phyloP scores from a whole-genome alignment of 1,140 invertebrate genomes.

The Drosophila truncata region DNA sequence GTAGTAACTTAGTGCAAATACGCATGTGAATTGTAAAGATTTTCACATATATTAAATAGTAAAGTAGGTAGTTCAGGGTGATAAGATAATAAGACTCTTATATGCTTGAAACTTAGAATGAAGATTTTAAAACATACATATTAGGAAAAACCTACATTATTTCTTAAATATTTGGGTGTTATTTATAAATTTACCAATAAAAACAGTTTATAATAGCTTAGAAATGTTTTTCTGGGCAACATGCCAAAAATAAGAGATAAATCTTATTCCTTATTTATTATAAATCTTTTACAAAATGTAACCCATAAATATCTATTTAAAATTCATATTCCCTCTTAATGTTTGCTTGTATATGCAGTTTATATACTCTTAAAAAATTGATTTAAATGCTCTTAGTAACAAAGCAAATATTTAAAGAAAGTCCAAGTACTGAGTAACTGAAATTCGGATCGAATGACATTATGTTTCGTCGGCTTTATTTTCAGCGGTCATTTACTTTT shows the following conservation, averaged over 20 bases:
- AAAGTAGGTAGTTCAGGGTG: background rate
- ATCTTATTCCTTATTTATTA: background rate
- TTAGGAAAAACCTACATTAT: too few relatives aligned
- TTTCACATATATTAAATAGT: background rate
- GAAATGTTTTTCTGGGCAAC: too few relatives aligned
- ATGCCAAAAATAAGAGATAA: too few relatives aligned
- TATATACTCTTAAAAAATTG: background rate
- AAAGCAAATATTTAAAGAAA: slow-evolving; percentile 20
- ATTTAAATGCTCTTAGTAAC: background rate
- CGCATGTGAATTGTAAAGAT: background rate
- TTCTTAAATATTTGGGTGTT: too few relatives aligned
- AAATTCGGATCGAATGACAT: slow-evolving; percentile 14
- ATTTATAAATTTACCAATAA: too few relatives aligned
- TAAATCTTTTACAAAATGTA: background rate
- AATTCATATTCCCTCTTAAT: background rate
- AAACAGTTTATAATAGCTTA: too few relatives aligned
- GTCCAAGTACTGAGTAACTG: slow-evolving; percentile 20
- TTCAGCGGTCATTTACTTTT: slow-evolving; percentile 75
- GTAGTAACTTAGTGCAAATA: background rate
- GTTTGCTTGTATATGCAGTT: background rate
- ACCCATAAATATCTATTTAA: background rate
- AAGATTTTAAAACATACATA: too few relatives aligned
- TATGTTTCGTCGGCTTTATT: background rate
- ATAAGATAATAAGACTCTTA: background rate
- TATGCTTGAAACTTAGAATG: background rate